Evolutionary conservation across 2,797 vertebrate species (phyloP), one percentile per base, ranked within the genome.

Genomic region (Platalea minor): DNA sequence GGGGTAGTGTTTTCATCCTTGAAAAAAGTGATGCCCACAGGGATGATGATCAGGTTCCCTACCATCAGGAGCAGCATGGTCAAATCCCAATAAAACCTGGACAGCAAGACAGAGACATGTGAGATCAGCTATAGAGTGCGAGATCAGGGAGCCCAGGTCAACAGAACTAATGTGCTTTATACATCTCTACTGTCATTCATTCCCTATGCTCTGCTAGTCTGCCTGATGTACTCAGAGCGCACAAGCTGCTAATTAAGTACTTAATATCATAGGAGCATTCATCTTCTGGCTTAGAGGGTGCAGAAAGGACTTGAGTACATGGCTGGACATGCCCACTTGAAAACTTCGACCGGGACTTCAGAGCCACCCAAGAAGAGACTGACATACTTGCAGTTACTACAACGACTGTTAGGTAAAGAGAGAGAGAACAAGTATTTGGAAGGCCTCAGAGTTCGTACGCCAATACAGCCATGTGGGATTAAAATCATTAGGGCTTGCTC

Each of bases 1-100:
- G 99, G 99, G 0, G 99, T 99, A 7, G 99, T 99, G 97, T 99
- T 99, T 97, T 99, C 99, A 6, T 99, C 99, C 96, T 99, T 99
- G 98, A 99, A 99, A 98, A 99, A 99, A 11, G 99, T 99, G 98
- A 99, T 99, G 97, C 99, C 99, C 95, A 99, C 99, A 0, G 99
- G 99, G 93, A 99, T 99, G 98, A 99, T 99, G 98, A 99, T 99
- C 96, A 99, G 98, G 98, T 99, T 99, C 70, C 99, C 99, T 92
- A 99, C 99, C 99, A 99, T 99, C 96, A 99, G 98, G 83, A 99
- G 98, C 96, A 99, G 98, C 99, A 99, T 99, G 94, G 99, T 99
- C 97, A 99, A 98, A 98, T 99, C 99, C 99, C 99, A 99, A 87
- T 99, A 99, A 98, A 99, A 99, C 98, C 99, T 99, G 96, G 56